A percentile compares a stretch with the other conserved stretches of the same genome.
Conservation (phyloP, 2,797 vertebrate genomes). For the Aulostomus chinensis region DNA sequence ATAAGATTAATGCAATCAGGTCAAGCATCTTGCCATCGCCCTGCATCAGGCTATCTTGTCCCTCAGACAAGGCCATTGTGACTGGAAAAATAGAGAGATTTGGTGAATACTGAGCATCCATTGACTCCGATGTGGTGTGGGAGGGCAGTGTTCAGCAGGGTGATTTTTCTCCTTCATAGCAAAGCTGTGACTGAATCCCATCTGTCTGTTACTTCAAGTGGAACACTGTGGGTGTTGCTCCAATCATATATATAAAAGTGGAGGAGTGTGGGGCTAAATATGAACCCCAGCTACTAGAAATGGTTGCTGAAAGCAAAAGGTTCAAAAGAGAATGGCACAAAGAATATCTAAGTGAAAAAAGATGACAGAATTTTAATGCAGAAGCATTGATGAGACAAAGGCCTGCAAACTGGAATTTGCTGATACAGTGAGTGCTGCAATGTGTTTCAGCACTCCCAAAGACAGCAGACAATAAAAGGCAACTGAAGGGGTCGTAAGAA, state of each 20-base stretch:
- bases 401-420: constrained; percentile 29
- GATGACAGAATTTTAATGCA: constrained; percentile 14
- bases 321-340: background rate
- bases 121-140: constrained; percentile 69
- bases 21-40: background rate
- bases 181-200: constrained; percentile 69
- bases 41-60: constrained; percentile 26
- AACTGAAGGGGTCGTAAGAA: constrained; percentile 59
- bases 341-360: background rate
- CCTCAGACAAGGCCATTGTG: constrained; percentile 36
- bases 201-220: constrained; percentile 75
- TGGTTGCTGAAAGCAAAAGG: background rate
- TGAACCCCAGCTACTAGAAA: constrained; percentile 45
- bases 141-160: constrained; percentile 65
- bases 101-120: constrained; percentile 58
- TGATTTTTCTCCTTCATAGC: constrained; percentile 72
- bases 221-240: constrained; percentile 76
- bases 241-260: constrained; percentile 68
- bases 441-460: constrained; percentile 51
- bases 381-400: constrained; percentile 36
- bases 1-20: background rate
- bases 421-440: constrained; percentile 39
- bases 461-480: constrained; percentile 50
- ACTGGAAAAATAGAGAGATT: constrained; percentile 46
- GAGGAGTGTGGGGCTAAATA: constrained; percentile 53